phyloP scores from a whole-genome alignment of 2,888 invertebrate species.

The Apamea sordens region DNA sequence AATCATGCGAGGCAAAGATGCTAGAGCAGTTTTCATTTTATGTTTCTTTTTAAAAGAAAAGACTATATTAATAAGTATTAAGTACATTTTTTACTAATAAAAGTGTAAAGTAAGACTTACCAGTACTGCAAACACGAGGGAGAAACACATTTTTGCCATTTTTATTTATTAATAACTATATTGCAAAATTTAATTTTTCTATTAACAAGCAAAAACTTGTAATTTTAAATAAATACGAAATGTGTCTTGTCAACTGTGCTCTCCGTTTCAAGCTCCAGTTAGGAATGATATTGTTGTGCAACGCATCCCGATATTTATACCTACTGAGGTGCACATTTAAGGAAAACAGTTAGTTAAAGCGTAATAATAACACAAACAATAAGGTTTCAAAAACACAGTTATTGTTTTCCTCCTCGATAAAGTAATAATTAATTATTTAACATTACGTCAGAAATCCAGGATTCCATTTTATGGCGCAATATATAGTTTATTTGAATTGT shows the following conservation, averaged over 20 bases:
- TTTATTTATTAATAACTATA: background rate
- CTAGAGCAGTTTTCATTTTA: background rate
- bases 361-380: background rate
- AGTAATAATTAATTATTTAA: background rate
- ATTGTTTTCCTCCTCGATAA: constrained; percentile 14
- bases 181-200: background rate
- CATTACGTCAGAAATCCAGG: constrained; percentile 3
- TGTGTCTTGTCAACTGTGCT: background rate
- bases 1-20: background rate
- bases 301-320: constrained; percentile 9
- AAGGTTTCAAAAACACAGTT: background rate
- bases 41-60: background rate
- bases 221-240: background rate
- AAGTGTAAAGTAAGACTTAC: constrained; percentile 30
- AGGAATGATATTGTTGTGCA: background rate
- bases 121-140: constrained; percentile 5
- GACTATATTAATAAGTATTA: background rate
- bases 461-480: background rate
- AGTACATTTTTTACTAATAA: background rate
- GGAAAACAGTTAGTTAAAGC: constrained; percentile 25
- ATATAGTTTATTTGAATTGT: too few species aligned
- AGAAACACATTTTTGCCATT: constrained; percentile 25
- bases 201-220: background rate
- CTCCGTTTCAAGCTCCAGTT: background rate
- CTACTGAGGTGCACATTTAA: background rate